A percentile compares a stretch with the other conserved stretches of the same genome.
Conservation (phyloP, 1,140 invertebrate genomes). For the Drosophila serrata region DNA sequence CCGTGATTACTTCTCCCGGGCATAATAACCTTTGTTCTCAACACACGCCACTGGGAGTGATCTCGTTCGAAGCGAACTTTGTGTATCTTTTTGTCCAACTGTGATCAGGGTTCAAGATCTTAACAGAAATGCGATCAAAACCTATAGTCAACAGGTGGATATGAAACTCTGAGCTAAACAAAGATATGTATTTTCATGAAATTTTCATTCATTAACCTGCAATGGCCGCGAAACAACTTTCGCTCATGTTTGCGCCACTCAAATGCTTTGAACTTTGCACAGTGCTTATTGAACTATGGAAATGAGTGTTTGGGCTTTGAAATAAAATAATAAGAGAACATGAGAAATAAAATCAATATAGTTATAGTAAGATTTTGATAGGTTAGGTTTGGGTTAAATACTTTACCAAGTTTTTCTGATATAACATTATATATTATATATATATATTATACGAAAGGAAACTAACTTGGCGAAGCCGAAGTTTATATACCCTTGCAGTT, state of each 20-base stretch:
- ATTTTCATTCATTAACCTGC: constrained; percentile 57
- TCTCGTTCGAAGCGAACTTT: background rate
- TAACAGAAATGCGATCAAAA: constrained; percentile 3
- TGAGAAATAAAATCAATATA: background rate
- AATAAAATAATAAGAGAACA: background rate
- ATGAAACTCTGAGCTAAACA: constrained; percentile 1
- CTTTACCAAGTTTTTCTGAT: background rate
- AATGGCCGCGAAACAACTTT: constrained; percentile 46
- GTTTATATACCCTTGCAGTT: too few relatives aligned
- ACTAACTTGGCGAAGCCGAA: too few relatives aligned
- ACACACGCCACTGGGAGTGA: constrained; percentile 30
- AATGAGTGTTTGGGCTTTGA: background rate
- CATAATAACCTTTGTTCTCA: constrained; percentile 30
- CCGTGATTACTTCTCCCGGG: constrained; percentile 27
- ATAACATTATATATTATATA: too few relatives aligned
- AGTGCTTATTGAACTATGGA: background rate
- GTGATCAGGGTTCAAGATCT: constrained; percentile 49
- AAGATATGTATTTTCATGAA: constrained; percentile 14
- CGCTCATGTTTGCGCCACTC: constrained; percentile 18
- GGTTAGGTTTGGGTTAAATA: too few relatives aligned
- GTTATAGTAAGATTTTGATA: background rate
- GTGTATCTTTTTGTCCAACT: constrained; percentile 31
- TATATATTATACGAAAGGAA: too few relatives aligned
- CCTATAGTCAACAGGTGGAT: background rate
- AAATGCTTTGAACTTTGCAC: constrained; percentile 31